These are phyloP conservation scores for Calidris pugnax DNA, from an alignment of 2,113 vertebrate genomes.

Conservation along the genomic window DNA sequence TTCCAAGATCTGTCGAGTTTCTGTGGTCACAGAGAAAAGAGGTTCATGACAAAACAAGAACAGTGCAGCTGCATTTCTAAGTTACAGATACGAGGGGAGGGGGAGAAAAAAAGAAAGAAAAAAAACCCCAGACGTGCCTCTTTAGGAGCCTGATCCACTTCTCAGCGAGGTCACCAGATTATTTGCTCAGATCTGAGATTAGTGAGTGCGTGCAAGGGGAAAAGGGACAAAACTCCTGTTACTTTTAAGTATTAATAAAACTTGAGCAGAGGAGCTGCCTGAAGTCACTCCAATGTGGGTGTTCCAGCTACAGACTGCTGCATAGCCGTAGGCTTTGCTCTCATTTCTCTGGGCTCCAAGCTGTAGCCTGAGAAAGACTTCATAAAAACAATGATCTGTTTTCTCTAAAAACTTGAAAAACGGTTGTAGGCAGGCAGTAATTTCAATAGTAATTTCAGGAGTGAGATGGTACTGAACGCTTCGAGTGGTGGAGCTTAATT, in stretches of 20 bases:
- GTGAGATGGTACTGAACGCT: conserved; percentile 68
- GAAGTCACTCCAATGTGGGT: neutral
- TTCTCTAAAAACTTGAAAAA: conserved; percentile 76
- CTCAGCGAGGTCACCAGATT: neutral
- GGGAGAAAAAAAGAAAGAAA: neutral
- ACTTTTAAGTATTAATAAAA: conserved; percentile 9
- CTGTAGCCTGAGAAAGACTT: conserved; percentile 70
- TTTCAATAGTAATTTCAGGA: conserved; percentile 76
- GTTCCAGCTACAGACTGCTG: conserved; percentile 36
- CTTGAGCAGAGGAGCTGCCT: neutral
- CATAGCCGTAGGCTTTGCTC: conserved; percentile 38
- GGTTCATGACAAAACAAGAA: conserved; percentile 1
- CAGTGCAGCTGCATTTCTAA: neutral
- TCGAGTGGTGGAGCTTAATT: conserved; percentile 66
- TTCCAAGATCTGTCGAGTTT: conserved; percentile 39
- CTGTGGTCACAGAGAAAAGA: conserved; percentile 29
- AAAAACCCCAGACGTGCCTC: neutral
- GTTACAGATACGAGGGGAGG: neutral
- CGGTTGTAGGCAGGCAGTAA: conserved; percentile 72
- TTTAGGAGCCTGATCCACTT: neutral
- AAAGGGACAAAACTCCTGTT: neutral
- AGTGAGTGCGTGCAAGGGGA: neutral
- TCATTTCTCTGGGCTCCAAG: conserved; percentile 52
- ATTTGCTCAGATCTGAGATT: conserved; percentile 10
- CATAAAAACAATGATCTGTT: conserved; percentile 73